Percentiles rank a stretch among this genome's conserved stretches.
phyloP scores from a whole-genome alignment of 2,113 vertebrate species.

The Coreoperca whiteheadi region DNA sequence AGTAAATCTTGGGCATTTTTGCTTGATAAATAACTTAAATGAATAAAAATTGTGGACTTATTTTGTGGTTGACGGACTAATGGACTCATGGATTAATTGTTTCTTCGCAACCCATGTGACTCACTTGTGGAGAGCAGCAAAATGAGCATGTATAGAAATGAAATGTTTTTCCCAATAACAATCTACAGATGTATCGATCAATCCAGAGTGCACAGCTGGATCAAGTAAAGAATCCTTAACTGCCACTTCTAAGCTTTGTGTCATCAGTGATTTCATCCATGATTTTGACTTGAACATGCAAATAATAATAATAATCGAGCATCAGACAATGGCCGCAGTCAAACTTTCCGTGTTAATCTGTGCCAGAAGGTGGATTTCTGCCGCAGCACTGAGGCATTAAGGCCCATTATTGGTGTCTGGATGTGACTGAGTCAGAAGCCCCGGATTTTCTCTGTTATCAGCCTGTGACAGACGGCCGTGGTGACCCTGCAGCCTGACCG shows the following conservation, averaged over 20 bases:
- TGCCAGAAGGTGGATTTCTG: conserved; percentile 52
- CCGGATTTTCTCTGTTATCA: conserved; percentile 74
- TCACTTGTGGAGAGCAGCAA: neutral
- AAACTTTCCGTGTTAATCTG: conserved; percentile 55
- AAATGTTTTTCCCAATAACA: neutral
- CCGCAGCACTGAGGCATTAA: conserved; percentile 53
- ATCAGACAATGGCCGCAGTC: conserved; percentile 30
- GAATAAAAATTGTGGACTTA: neutral
- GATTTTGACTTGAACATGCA: neutral
- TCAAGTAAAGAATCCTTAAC: neutral
- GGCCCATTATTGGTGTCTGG: conserved; percentile 56
- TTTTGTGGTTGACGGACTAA: neutral
- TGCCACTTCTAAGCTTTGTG: neutral
- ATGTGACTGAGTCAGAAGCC: conserved; percentile 63
- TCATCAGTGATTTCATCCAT: neutral
- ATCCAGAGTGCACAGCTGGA: neutral
- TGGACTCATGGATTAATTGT: neutral
- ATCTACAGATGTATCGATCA: neutral
- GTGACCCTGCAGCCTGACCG: conserved; percentile 71
- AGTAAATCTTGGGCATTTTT: neutral
- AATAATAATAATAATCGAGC: conserved; percentile 11
- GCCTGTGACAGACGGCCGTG: conserved; percentile 75
- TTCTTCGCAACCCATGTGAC: neutral
- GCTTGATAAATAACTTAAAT: neutral
- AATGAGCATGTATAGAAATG: neutral